These are phyloP conservation scores for Atta cephalotes DNA, from an alignment of 1,140 invertebrate genomes.

Conservation along the genomic window DNA sequence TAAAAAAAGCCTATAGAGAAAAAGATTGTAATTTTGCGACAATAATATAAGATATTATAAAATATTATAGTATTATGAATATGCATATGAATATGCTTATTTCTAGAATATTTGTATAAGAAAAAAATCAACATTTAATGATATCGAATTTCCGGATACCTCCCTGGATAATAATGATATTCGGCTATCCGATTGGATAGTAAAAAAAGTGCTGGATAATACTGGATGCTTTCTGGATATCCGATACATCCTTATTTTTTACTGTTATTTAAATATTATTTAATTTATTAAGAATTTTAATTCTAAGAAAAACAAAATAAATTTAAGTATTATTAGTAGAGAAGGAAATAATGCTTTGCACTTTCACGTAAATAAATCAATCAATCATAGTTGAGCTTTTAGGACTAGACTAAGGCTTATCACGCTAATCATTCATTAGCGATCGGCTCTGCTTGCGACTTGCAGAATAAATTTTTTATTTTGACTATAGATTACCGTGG, in stretches of 20 bases:
- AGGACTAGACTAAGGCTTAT: conserved; percentile 26
- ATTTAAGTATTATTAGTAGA: not conserved
- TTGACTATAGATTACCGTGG: conserved; percentile 29
- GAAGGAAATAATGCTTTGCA: not conserved
- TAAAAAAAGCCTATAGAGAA: too few relatives aligned
- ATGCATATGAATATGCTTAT: too few relatives aligned
- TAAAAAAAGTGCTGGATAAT: too few relatives aligned
- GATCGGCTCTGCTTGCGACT: not conserved
- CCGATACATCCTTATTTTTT: not conserved
- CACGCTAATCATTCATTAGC: conserved; percentile 48
- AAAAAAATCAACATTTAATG: too few relatives aligned
- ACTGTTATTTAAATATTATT: not conserved
- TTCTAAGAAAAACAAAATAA: not conserved
- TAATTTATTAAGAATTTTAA: conserved; percentile 1
- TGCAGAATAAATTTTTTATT: conserved; percentile 36
- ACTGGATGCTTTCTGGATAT: too few relatives aligned
- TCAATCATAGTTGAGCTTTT: conserved; percentile 34
- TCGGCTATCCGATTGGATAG: too few relatives aligned
- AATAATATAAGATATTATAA: too few relatives aligned
- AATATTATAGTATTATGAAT: too few relatives aligned
- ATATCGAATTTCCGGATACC: too few relatives aligned
- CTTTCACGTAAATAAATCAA: conserved; percentile 7
- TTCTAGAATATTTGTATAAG: too few relatives aligned
- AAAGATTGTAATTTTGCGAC: too few relatives aligned
- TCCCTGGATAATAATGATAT: too few relatives aligned